Evolutionary conservation across 92 coral and sea anemone genomes (phyloP).

Genomic region (Porites rus): DNA sequence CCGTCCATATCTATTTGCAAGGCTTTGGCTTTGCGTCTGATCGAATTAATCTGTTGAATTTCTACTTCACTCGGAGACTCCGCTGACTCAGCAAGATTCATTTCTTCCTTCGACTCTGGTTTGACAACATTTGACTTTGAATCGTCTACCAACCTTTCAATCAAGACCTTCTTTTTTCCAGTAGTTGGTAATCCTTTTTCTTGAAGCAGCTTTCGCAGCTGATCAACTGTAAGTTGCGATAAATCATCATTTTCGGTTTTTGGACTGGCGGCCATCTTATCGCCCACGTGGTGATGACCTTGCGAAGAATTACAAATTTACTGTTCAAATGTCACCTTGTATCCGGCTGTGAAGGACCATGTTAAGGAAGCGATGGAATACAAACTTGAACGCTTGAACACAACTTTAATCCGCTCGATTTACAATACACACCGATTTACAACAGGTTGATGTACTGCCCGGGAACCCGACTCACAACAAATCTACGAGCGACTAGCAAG

Average conservation of each 20-base stretch:
- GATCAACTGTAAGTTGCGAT: neutral
- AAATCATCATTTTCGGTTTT: neutral
- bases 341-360: neutral
- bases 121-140: too few species aligned
- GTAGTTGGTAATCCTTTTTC: neutral
- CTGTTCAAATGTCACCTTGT: neutral
- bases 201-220: neutral
- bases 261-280: neutral
- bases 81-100: too few species aligned
- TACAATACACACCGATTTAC: too few species aligned
- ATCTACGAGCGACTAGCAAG: too few species aligned
- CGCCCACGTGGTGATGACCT: conserved; percentile 3
- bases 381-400: neutral
- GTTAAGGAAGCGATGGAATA: neutral
- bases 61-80: too few species aligned
- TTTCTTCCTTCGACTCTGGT: too few species aligned
- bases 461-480: too few species aligned
- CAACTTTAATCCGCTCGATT: neutral
- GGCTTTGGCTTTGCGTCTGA: too few species aligned
- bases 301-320: neutral
- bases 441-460: too few species aligned
- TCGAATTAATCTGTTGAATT: too few species aligned
- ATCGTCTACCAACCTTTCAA: neutral
- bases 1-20: neutral
- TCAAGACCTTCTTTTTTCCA: neutral